phyloP scores from a whole-genome alignment of 1,140 invertebrate species.

The Lineus longissimus region DNA sequence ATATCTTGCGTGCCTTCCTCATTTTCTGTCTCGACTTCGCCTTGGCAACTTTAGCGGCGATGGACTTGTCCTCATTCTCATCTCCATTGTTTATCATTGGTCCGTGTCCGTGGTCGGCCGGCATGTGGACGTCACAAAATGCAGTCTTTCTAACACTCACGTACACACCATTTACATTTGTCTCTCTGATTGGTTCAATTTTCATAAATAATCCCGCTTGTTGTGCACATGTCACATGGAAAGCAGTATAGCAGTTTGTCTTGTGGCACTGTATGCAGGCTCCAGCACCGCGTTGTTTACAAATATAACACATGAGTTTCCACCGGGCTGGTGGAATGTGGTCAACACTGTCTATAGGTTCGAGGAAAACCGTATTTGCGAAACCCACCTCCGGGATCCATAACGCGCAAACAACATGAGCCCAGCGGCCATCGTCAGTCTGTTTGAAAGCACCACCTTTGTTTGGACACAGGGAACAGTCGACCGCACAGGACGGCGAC shows the following conservation, averaged over 20 bases:
- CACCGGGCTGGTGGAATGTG: slow-evolving; percentile 92
- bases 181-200: slow-evolving; percentile 69
- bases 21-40: slow-evolving; percentile 64
- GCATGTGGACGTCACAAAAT: slow-evolving; percentile 91
- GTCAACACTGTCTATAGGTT: slow-evolving; percentile 94
- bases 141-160: slow-evolving; percentile 88
- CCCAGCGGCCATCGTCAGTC: slow-evolving; percentile 93
- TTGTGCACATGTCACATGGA: slow-evolving; percentile 98
- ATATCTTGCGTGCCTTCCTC: slow-evolving; percentile 72
- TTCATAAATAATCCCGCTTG: slow-evolving; percentile 93
- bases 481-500: slow-evolving; percentile 90
- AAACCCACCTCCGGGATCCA: slow-evolving; percentile 99
- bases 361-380: slow-evolving; percentile 84
- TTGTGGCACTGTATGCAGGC: slow-evolving; percentile 98
- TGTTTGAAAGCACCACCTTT: slow-evolving; percentile 98
- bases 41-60: slow-evolving; percentile 55
- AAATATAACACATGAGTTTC: slow-evolving; percentile 94
- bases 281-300: slow-evolving; percentile 87
- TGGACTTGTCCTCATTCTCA: slow-evolving; percentile 45
- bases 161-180: slow-evolving; percentile 36
- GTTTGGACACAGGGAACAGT: slow-evolving; percentile 96
- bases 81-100: slow-evolving; percentile 33
- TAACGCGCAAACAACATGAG: slow-evolving; percentile 96
- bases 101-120: slow-evolving; percentile 54
- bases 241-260: slow-evolving; percentile 92